Evolutionary conservation across 2,888 invertebrate genomes (phyloP), one percentile per base, ranked within the genome.

Genomic region (Hypselothyrea guttata): DNA sequence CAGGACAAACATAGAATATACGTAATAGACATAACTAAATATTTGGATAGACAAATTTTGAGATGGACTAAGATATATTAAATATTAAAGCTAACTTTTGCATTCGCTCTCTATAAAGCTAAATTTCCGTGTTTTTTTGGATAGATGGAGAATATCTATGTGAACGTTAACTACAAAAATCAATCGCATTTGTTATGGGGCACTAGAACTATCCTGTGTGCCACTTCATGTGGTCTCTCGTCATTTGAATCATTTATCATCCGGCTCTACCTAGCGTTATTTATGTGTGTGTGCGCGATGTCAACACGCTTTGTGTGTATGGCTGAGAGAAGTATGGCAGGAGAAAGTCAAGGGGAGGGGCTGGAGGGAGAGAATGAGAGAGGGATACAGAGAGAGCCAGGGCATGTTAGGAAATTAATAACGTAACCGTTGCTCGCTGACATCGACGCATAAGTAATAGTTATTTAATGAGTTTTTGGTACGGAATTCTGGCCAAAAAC

Each of bases 401-500:
- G 52, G 5, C 2, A 27, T 37, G 38, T n/a, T 4, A 33, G 41
- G 30, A 69, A 66, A 82, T 82, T 75, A 70, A 84, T 70, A 78
- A 65, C 60, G 76, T 73, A 61, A 63, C 52, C 75, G 63, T 73
- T 59, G 58, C 58, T 49, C 33, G 45, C 60, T 64, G 66, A 77
- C 82, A 77, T 66, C 38, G 68, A 15, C 53, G 69, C 58, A 55
- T 69, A 66, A 75, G 69, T 78, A 84, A 79, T 79, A 78, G 78
- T 78, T 84, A 75, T 79, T 81, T 84, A 82, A 84, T 84, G 82
- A 75, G 73, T 70, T 79, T 75, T 75, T 59, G 68, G 66, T 65
- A 22, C 38, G 64, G 56, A 61, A 69, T 61, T 33, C 45, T 49
- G 31, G 70, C 70, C 53, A 62, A 68, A 69, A 64, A 76, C 38